Evolutionary conservation across 1,140 invertebrate species (phyloP).

Genomic region (Zaprionus davidi): DNA sequence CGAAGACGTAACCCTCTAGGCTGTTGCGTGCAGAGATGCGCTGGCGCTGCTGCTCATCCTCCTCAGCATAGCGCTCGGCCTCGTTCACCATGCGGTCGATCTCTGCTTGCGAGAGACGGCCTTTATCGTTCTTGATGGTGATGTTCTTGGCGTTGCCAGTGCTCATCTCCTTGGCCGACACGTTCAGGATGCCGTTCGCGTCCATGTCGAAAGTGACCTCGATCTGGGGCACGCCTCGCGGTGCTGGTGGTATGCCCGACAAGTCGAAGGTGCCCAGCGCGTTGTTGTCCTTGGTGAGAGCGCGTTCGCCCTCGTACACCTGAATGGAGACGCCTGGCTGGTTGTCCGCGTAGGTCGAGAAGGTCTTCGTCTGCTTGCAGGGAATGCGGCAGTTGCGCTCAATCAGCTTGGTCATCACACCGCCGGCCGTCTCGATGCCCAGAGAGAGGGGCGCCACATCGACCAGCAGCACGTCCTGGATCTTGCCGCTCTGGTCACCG

Average conservation of each 20-base stretch:
- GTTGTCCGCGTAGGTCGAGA: constrained; percentile 89
- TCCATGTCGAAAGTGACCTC: constrained; percentile 88
- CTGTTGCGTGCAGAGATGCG: constrained; percentile 86
- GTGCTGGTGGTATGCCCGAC: constrained; percentile 92
- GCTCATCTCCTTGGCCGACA: constrained; percentile 86
- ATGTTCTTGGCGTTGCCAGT: constrained; percentile 89
- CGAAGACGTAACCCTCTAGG: constrained; percentile 90
- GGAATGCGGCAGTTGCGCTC: constrained; percentile 88
- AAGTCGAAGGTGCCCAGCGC: constrained; percentile 91
- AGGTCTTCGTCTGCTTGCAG: constrained; percentile 88
- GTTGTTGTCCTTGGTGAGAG: constrained; percentile 91
- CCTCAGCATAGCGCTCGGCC: constrained; percentile 83
- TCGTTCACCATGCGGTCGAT: constrained; percentile 87
- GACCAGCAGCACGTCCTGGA: constrained; percentile 87
- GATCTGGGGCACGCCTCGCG: constrained; percentile 92
- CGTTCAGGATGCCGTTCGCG: constrained; percentile 88
- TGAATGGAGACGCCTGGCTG: constrained; percentile 90
- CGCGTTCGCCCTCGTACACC: constrained; percentile 89
- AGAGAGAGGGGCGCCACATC: constrained; percentile 86
- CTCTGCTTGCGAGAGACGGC: constrained; percentile 91
- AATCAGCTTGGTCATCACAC: constrained; percentile 88
- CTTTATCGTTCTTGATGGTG: constrained; percentile 94
- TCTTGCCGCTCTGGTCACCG: constrained; percentile 90
- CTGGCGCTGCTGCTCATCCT: constrained; percentile 89
- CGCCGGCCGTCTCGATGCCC: constrained; percentile 87